phyloP scores from a whole-genome alignment of 2,888 invertebrate species.

The Acleris cristana region DNA sequence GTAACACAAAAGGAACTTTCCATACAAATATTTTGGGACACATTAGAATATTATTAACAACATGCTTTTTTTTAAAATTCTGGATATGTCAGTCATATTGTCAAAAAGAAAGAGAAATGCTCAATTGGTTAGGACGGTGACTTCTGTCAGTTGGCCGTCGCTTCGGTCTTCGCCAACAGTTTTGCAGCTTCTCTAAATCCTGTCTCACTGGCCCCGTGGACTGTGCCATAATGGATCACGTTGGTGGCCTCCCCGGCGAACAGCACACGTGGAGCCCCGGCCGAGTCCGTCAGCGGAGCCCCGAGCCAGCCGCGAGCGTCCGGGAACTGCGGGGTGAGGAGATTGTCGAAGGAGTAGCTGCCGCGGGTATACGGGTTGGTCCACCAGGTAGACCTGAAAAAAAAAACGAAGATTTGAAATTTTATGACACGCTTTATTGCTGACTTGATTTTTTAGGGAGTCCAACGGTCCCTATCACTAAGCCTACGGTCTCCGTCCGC shows the following conservation, averaged over 20 bases:
- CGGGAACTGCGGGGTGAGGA: conserved; percentile 76
- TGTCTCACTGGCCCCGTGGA: conserved; percentile 88
- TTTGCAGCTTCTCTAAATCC: conserved; percentile 86
- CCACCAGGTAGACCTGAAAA: conserved; percentile 86
- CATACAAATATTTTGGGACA: no score
- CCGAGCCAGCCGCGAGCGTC: conserved; percentile 81
- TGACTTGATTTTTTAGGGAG: no score
- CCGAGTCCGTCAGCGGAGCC: conserved; percentile 78
- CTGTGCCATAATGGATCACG: conserved; percentile 85
- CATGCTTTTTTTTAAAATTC: no score
- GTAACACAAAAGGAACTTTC: no score
- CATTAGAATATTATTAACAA: no score
- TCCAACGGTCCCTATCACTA: not conserved
- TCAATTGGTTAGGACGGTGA: no score
- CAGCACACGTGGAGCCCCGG: conserved; percentile 74
- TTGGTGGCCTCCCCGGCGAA: conserved; percentile 86
- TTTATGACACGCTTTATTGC: not conserved
- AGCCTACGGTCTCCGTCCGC: not conserved
- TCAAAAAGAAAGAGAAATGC: no score
- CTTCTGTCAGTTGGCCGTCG: conserved; percentile 41
- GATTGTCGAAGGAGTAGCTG: conserved; percentile 86
- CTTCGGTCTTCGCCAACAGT: no score
- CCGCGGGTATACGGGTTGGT: conserved; percentile 88
- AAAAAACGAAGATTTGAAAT: no score
- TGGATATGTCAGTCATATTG: no score